Conservation (phyloP, 2,797 vertebrate species). For the Ispidina lecontei region DNA sequence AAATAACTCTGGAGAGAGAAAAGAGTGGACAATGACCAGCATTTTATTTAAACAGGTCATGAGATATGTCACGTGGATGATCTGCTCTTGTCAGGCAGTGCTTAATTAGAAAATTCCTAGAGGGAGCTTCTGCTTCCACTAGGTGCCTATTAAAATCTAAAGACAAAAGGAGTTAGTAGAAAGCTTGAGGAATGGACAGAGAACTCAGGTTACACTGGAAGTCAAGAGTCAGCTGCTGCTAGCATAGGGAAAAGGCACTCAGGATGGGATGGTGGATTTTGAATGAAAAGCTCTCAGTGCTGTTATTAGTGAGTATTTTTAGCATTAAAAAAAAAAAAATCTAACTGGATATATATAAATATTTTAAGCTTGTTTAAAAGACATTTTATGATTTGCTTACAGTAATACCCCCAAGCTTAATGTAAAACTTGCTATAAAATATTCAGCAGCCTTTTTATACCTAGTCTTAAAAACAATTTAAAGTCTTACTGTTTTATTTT, state of each 20-base stretch:
- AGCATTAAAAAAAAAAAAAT: slow-evolving; percentile 26
- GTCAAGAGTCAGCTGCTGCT: slow-evolving; percentile 30
- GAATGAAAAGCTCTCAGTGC: slow-evolving; percentile 75
- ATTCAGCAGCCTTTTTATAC: slow-evolving; percentile 66
- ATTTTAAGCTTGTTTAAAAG: slow-evolving; percentile 60
- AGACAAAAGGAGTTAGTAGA: slow-evolving; percentile 46
- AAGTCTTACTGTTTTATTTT: slow-evolving; percentile 66
- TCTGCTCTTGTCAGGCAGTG: slow-evolving; percentile 69
- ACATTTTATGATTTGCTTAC: slow-evolving; percentile 62
- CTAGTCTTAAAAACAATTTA: slow-evolving; percentile 62
- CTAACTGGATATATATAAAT: slow-evolving; percentile 54
- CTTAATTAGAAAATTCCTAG: slow-evolving; percentile 83
- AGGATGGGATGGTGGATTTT: slow-evolving; percentile 78
- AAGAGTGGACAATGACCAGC: slow-evolving; percentile 57
- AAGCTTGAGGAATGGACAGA: slow-evolving; percentile 35
- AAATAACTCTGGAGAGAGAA: slow-evolving; percentile 54
- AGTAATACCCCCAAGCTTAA: slow-evolving; percentile 61
- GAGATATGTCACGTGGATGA: slow-evolving; percentile 61
- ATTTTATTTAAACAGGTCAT: slow-evolving; percentile 73
- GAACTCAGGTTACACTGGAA: slow-evolving; percentile 37
- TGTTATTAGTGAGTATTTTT: slow-evolving; percentile 81
- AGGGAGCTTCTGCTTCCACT: slow-evolving; percentile 53
- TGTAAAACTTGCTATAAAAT: slow-evolving; percentile 70
- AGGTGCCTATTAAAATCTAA: slow-evolving; percentile 67
- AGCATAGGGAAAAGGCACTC: slow-evolving; percentile 10